phyloP scores from a whole-genome alignment of 1,140 invertebrate species.

The Hylaeus volcanicus region DNA sequence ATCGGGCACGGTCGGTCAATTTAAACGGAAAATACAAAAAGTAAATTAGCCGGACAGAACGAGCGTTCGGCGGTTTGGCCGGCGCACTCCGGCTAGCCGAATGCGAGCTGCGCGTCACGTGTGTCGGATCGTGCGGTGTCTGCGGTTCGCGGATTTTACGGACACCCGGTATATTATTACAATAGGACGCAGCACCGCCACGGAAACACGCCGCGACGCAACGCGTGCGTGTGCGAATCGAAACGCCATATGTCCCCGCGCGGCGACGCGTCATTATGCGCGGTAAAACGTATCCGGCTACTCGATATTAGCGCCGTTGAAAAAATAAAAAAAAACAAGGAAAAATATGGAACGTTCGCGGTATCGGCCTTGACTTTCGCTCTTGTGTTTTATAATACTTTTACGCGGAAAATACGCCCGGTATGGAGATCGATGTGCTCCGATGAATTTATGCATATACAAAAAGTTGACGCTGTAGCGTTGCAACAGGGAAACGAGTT shows the following conservation, averaged over 20 bases:
- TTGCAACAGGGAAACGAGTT: conserved; percentile 8
- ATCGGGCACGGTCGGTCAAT: conserved; percentile 72
- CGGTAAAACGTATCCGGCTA: not conserved
- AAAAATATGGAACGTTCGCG: not conserved
- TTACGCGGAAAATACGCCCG: not conserved
- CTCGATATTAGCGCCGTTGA: not conserved
- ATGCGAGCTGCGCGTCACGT: conserved; percentile 73
- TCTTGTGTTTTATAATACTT: not conserved
- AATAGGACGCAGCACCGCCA: not conserved
- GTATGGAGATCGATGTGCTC: conserved; percentile 3
- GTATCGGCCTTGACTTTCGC: conserved; percentile 2
- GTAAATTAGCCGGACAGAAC: conserved; percentile 79
- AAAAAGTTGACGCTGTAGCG: conserved; percentile 26
- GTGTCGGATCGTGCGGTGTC: conserved; percentile 74
- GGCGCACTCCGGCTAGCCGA: conserved; percentile 62
- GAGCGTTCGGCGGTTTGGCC: conserved; percentile 77
- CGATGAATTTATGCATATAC: conserved; percentile 46
- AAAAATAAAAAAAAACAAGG: too few species aligned
- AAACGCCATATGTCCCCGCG: conserved; percentile 18
- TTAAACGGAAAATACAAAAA: conserved; percentile 80
- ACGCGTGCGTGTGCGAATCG: conserved; percentile 28
- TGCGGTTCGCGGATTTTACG: conserved; percentile 76
- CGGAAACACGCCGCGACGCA: not conserved
- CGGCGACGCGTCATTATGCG: conserved; percentile 16
- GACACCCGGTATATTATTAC: conserved; percentile 75